phyloP scores from a whole-genome alignment of 2,113 vertebrate species.

The Nestor notabilis region DNA sequence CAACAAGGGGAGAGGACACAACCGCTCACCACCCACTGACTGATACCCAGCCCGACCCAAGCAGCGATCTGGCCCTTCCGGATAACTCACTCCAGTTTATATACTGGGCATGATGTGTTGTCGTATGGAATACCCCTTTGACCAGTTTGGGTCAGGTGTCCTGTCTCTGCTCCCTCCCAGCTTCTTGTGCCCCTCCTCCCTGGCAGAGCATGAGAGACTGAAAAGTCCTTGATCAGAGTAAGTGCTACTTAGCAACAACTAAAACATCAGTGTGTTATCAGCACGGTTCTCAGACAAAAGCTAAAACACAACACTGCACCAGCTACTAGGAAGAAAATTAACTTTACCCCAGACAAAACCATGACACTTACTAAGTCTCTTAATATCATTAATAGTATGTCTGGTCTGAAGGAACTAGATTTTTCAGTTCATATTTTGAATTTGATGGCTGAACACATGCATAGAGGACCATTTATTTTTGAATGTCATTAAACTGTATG shows the following conservation, averaged over 20 bases:
- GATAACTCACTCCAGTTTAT: not conserved
- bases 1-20: no score
- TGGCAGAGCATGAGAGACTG: not conserved
- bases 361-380: not conserved
- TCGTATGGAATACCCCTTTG: not conserved
- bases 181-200: not conserved
- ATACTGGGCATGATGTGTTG: not conserved
- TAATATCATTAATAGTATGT: not conserved
- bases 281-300: not conserved
- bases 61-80: not conserved
- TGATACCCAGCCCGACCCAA: no score
- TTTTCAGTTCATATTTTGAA: not conserved
- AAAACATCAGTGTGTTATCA: not conserved
- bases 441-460: not conserved
- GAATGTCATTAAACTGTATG: not conserved
- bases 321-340: not conserved
- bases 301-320: not conserved
- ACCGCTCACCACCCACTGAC: not conserved
- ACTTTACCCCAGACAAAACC: not conserved
- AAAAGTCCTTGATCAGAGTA: not conserved
- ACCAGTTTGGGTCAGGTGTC: not conserved
- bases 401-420: not conserved
- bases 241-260: not conserved
- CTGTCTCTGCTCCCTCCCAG: not conserved
- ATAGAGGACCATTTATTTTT: not conserved